Base-by-base conservation (phyloP, 2,113 vertebrate genomes). In the Loxodonta africana region DNA sequence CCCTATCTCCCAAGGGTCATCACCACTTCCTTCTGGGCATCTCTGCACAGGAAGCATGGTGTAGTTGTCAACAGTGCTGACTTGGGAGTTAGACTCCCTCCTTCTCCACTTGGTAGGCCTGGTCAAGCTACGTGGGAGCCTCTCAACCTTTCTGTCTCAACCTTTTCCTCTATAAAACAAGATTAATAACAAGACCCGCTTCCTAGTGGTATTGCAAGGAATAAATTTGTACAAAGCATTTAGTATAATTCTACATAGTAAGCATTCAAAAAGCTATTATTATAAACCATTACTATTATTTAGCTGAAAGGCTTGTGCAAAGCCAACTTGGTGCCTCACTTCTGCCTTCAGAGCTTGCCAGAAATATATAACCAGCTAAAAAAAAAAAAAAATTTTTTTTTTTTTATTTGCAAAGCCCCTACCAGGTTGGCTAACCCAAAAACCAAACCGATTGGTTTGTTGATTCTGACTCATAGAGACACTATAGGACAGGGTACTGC, bases 101-200 rank as follows among this genome's bases (percentile, higher is more conserved):
- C 20, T 77, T 60, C 80, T 76, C n/a, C 25, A 78, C 23, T 53
- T 92, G 4, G 21, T 62, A 91, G 30, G 30, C 8, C 2, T 63
- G 2, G 69, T 48, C 65, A 63, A 63, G 37, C 28, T 51, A 57
- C n/a, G 21, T 25, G 5, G 5, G 69, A 76, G 57, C 33, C 44
- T 84, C 44, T n/a, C 48, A 65, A 12, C 15, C 14, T 76, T 26
- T 94, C 44, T 53, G 10, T 74, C 57, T 92, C 53, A 1, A 6
- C 93, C 81, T 95, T 80, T 86, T 91, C 46, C 69, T 60, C 80
- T 89, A 17, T 44, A 83, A 95, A 95, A 91, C 95, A 8, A 78
- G 30, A 10, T 77, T 84, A 86, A 95, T 76, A 84, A 83, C 90
- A 97, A 93, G 12, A 20, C 10, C 53, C 44, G 41, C 51, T 62